Conservation (phyloP, 2,113 vertebrate species). For the Grallaria varia region DNA sequence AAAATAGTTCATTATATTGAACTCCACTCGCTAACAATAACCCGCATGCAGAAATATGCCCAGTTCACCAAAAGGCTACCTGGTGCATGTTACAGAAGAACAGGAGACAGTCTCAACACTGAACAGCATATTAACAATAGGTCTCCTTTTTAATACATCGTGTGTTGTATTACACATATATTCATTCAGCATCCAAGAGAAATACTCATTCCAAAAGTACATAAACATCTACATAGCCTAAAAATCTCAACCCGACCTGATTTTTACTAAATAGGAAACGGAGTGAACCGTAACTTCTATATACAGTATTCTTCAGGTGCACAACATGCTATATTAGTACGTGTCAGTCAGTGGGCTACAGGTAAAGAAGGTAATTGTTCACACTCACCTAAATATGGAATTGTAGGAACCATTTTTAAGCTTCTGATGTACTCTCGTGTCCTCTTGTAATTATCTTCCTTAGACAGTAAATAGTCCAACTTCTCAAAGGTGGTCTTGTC, state of each 20-base stretch:
- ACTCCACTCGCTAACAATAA: not conserved
- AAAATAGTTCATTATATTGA: not conserved
- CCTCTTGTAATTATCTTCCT: constrained; percentile 93
- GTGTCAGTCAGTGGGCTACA: not conserved
- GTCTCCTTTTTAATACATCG: not conserved
- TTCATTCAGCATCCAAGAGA: not conserved
- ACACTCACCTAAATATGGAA: constrained; percentile 91
- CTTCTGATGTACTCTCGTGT: constrained; percentile 90
- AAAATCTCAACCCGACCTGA: not conserved
- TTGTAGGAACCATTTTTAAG: constrained; percentile 91
- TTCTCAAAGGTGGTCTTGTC: constrained; percentile 94
- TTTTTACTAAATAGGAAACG: not conserved
- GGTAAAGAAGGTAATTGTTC: not conserved
- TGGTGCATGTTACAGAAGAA: not conserved
- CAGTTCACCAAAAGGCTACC: not conserved
- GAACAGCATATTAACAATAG: not conserved
- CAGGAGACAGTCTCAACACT: not conserved
- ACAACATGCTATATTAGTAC: not conserved
- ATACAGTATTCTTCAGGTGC: not conserved
- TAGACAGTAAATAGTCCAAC: constrained; percentile 89
- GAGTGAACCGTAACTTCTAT: not conserved
- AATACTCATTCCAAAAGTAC: not conserved
- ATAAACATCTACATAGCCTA: not conserved
- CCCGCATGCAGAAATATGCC: not conserved
- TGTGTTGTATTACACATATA: not conserved